These are phyloP conservation scores for Zaprionus inermis DNA, from an alignment of 1,140 invertebrate genomes.

Conservation along the genomic window DNA sequence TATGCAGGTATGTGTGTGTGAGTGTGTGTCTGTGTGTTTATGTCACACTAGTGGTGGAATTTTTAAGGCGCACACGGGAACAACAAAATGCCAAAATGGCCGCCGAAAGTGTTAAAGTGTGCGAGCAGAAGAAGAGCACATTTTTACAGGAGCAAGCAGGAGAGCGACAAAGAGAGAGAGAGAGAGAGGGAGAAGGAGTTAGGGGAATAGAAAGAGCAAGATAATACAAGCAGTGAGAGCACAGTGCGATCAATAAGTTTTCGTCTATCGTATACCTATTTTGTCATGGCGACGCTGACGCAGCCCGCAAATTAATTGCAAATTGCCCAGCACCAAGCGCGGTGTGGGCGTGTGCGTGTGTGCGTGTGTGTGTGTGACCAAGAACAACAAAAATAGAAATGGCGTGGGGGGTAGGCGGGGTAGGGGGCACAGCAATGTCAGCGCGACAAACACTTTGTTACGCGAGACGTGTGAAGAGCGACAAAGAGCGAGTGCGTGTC, in stretches of 20 bases:
- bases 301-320: conserved; percentile 66
- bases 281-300: conserved; percentile 42
- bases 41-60: conserved; percentile 71
- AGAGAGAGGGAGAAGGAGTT: background rate
- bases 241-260: conserved; percentile 61
- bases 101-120: conserved; percentile 76
- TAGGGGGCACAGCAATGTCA: conserved; percentile 56
- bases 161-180: background rate
- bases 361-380: conserved; percentile 12
- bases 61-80: conserved; percentile 56
- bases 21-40: conserved; percentile 28
- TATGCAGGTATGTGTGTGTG: conserved; percentile 11
- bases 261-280: conserved; percentile 21
- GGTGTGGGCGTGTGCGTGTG: conserved; percentile 5
- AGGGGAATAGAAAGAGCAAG: background rate
- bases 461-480: conserved; percentile 33
- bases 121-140: conserved; percentile 50
- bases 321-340: conserved; percentile 9
- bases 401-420: background rate
- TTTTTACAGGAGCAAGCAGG: conserved; percentile 4
- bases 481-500: conserved; percentile 53
- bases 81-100: conserved; percentile 70
- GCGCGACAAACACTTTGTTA: conserved; percentile 52
- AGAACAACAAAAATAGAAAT: background rate
- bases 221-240: conserved; percentile 22